Conservation (phyloP, 2,113 vertebrate genomes). For the Crocuta crocuta region DNA sequence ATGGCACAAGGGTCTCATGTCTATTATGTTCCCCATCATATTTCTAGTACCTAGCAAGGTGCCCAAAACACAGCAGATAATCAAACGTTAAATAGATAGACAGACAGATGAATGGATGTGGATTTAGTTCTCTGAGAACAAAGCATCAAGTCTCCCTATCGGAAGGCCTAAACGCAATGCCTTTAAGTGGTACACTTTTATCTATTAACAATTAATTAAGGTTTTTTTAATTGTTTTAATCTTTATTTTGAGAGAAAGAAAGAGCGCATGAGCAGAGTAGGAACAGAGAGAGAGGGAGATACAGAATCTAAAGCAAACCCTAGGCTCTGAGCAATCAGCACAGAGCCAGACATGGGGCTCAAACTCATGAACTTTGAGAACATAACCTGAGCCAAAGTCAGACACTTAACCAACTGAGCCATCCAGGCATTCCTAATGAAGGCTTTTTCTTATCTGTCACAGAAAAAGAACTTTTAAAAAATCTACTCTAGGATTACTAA, state of each 20-base stretch:
- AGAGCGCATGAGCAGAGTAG: background rate
- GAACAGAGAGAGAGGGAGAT: background rate
- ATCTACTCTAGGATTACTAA: background rate
- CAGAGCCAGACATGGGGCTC: background rate
- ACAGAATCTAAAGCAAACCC: background rate
- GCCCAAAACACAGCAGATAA: background rate
- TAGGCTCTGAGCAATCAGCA: too few relatives aligned
- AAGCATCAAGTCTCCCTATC: background rate
- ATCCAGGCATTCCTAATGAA: background rate
- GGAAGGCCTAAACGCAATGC: background rate
- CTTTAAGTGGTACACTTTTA: background rate
- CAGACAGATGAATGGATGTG: background rate
- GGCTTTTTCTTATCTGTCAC: background rate
- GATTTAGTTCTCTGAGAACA: background rate
- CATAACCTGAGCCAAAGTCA: background rate
- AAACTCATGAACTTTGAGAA: background rate
- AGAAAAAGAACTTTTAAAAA: slow-evolving; percentile 10
- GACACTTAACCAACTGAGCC: background rate
- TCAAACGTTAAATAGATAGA: background rate
- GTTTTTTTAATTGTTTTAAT: background rate
- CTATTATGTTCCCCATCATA: background rate
- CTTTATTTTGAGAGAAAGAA: background rate
- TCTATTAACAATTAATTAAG: background rate
- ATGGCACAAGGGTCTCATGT: background rate
- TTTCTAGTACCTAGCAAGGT: background rate